These are phyloP conservation scores for Homalodisca vitripennis DNA, from an alignment of 1,140 invertebrate species.

Conservation along the genomic window DNA sequence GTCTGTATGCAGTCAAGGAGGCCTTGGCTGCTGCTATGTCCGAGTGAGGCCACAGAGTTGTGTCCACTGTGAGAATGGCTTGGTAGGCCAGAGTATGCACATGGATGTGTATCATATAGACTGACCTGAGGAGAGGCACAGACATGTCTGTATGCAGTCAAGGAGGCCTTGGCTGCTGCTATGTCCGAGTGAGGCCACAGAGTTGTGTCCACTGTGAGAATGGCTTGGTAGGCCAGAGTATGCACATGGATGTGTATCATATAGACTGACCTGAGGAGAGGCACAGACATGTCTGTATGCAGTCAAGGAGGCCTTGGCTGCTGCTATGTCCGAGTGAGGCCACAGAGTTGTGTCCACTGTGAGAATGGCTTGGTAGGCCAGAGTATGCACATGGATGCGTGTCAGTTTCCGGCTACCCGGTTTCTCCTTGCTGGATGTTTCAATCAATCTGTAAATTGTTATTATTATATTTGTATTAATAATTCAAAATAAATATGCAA, in stretches of 20 bases:
- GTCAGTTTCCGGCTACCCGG: slow-evolving; percentile 57
- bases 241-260: slow-evolving; percentile 84
- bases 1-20: slow-evolving; percentile 78
- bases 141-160: slow-evolving; percentile 82
- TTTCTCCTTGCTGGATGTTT: slow-evolving; percentile 24
- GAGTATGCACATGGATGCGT: slow-evolving; percentile 81
- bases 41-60: slow-evolving; percentile 71
- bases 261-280: slow-evolving; percentile 55
- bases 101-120: no score
- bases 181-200: slow-evolving; percentile 74
- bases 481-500: no score
- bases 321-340: slow-evolving; percentile 76
- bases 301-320: slow-evolving; percentile 81
- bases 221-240: slow-evolving; percentile 84
- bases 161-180: slow-evolving; percentile 79
- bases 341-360: slow-evolving; percentile 65
- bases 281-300: slow-evolving; percentile 85
- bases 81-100: slow-evolving; percentile 88
- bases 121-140: slow-evolving; percentile 71
- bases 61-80: slow-evolving; percentile 71
- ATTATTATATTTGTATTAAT: no score
- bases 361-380: slow-evolving; percentile 84
- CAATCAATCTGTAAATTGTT: slow-evolving; percentile 32
- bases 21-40: slow-evolving; percentile 81
- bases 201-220: slow-evolving; percentile 66